Conservation (phyloP, 2,888 invertebrate species). For the Adineta ricciae region DNA sequence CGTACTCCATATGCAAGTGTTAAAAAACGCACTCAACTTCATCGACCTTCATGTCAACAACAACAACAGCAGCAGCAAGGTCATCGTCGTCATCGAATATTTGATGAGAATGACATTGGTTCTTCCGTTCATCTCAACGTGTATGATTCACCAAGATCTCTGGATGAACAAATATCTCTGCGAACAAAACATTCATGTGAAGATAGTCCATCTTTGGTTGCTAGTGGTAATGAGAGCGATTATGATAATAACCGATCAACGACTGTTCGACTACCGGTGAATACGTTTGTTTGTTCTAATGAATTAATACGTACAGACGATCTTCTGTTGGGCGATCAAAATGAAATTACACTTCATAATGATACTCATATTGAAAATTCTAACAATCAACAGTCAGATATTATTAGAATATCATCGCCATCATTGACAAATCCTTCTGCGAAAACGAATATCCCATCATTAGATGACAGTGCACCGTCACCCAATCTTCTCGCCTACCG, state of each 20-base stretch:
- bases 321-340: background rate
- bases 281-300: background rate
- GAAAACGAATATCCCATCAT: background rate
- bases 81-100: background rate
- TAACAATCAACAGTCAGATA: slow-evolving; percentile 17
- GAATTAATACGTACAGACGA: background rate
- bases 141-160: no score
- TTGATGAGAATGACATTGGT: background rate
- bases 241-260: background rate
- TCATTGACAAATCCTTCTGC: background rate
- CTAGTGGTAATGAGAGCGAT: background rate
- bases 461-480: background rate
- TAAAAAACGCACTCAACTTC: background rate
- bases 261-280: background rate
- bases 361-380: background rate
- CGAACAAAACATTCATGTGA: background rate
- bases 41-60: background rate
- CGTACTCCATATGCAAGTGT: background rate
- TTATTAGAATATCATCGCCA: background rate
- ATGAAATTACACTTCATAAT: background rate
- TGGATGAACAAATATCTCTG: no score
- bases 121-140: no score
- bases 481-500: background rate
- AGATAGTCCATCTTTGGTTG: background rate
- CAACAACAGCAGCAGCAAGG: background rate